Base-by-base conservation (phyloP, 1,140 invertebrate species). In the Rhyacophila brunnea region DNA sequence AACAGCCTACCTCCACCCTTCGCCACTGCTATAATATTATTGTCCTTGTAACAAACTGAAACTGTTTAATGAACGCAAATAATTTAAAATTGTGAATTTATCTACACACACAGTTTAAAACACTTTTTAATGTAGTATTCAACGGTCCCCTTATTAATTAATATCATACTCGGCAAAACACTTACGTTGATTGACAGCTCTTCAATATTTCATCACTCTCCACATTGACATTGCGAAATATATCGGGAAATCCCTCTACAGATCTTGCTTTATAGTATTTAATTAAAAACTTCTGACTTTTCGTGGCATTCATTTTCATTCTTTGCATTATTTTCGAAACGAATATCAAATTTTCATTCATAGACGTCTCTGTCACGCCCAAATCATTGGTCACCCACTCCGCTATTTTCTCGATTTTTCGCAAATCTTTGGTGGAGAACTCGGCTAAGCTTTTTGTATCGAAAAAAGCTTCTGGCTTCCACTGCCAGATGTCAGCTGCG, bases 141-240 rank as follows among this genome's bases (percentile, higher is more conserved):
- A n/a, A n/a, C n/a, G n/a, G n/a, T n/a, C n/a, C n/a, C n/a, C n/a
- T n/a, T n/a, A n/a, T n/a, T n/a, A n/a, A n/a, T n/a, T n/a, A n/a
- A n/a, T n/a, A n/a, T n/a, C n/a, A n/a, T n/a, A n/a, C n/a, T n/a
- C n/a, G n/a, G n/a, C n/a, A n/a, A n/a, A n/a, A n/a, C n/a, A n/a
- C 61, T 60, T 28, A 64, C 62, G 45, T 47, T 28, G 57, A 60
- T 44, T 64, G 62, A 44, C 62, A 64, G 43, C 57, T 64, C 49
- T 54, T 64, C 17, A 64, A 38, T 34, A 64, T 59, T 19, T 64
- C 62, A 17, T 64, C 62, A 40, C 62, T 64, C 14, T 64, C 62
- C 2, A 45, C 34, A 57, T 56, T 64, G 23, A 57, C 60, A 35
- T 64, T 51, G 17, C 60, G 46, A 28, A 64, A 64, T 14, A 60